Base-by-base conservation (phyloP, 2,113 vertebrate species). In the Lycaon pictus region DNA sequence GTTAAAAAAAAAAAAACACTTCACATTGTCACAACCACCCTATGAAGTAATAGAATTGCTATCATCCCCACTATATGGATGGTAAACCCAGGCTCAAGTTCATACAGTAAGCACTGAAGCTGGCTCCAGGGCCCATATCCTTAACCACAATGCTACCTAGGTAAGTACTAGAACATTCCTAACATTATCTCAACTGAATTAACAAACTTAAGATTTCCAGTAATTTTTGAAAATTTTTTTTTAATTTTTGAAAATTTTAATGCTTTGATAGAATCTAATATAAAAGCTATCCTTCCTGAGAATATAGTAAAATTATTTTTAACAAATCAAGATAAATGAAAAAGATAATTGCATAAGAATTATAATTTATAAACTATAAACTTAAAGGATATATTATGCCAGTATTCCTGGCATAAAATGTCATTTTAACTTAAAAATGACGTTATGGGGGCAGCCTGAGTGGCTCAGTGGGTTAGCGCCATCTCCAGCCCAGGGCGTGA, bases 381-480 rank as follows among this genome's bases (percentile, higher is more conserved):
- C 15, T 76, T 76, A 51, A 76, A 76, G 7, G 13, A 48, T 76
- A 76, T 76, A 51, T 76, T 27, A 76, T 51, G 13, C 23, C 72
- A 76, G 13, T 51, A 48, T 51, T 71, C 58, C 55, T 81, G 7
- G 53, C 51, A 91, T 53, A 96, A 93, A 93, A 88, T 65, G 9
- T 69, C 32, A 81, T 69, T 96, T 95, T 79, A 94, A 81, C 58
- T 35, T 92, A 23, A 89, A 96, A 94, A 67, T 71, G 35, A 90
- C 25, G 29, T 56, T 94, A 51, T 1, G 53, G n/a, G 43, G 43
- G 6, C 43, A 43, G 43, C 43, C 7, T 7, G 43, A 7, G 43
- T 43, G 43, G 43, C 43, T 43, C 43, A 43, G 6, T 43, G 43
- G 43, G 43, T 43, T 7, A 43, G 43, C 43, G 7, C 43, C 43